Base-by-base conservation (phyloP, 30 jellyfish, hydroid and myxozoan species). In the Turritopsis rubra region DNA sequence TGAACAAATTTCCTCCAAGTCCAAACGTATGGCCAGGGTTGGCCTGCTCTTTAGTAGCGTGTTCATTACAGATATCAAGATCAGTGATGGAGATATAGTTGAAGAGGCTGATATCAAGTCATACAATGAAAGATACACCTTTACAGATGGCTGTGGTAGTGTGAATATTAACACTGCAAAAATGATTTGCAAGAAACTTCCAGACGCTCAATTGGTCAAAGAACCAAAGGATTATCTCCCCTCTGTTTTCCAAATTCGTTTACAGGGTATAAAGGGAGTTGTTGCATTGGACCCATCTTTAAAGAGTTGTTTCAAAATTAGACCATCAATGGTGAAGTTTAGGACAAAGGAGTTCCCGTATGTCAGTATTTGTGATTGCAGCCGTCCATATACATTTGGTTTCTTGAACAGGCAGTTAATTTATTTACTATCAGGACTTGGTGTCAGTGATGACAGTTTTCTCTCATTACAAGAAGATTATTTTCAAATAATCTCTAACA, bases 61-160 rank as follows among this genome's bases (percentile, higher is more conserved):
- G n/a, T 65, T 29, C 26, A 25, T 26, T 71, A 80, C 86, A 16
- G 78, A 80, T 17, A 29, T 20, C 41, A n/a, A n/a, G n/a, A n/a
- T n/a, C n/a, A n/a, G n/a, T n/a, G 52, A 26, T n/a, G 75, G 79
- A 8, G 78, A 80, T 17, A 22, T 20, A 23, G 52, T 21, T 17
- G 75, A 29, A 28, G 66, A 52, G 18, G 78, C 53, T 8, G 86
- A 80, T 21, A n/a, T 80, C 25, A 27, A 18, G 27, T 52, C 86
- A 13, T 19, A 29, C 41, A 53, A 80, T 53, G 52, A 65, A 53
- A 80, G 65, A 53, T 80, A 80, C 52, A 80, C 53, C 26, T 80
- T 80, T 25, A 41, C 86, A 1, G 86, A 80, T 53, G 86, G 86
- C 23, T 80, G 86, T 54, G 86, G 86, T 52, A 79, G 86, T 23